phyloP scores from a whole-genome alignment of 1,140 invertebrate species.

The Telenomus remus region DNA sequence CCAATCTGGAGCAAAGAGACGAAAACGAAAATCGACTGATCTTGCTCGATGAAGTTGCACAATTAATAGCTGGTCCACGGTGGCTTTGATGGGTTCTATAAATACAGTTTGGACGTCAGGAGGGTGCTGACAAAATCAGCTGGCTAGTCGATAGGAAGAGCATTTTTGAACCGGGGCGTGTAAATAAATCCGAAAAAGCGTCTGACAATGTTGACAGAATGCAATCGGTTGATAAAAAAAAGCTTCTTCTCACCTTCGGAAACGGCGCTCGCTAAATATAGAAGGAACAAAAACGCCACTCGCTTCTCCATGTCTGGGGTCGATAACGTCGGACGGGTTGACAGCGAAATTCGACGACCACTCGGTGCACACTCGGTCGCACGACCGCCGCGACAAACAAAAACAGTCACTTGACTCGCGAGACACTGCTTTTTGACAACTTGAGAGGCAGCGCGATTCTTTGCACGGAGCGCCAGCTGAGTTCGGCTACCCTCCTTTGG shows the following conservation, averaged over 20 bases:
- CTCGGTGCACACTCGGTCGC: not conserved
- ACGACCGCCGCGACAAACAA: not conserved
- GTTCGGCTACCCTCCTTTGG: constrained; percentile 1
- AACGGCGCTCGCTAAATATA: constrained; percentile 72
- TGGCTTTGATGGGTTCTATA: too few species aligned
- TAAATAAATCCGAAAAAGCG: not conserved
- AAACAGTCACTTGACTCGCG: not conserved
- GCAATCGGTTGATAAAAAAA: not conserved
- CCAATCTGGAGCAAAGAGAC: too few species aligned
- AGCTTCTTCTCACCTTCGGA: constrained; percentile 66
- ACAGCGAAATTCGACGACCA: constrained; percentile 1
- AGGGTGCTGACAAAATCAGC: too few species aligned
- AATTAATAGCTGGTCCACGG: too few species aligned
- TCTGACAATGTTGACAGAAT: not conserved
- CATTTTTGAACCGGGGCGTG: too few species aligned
- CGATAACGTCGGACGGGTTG: constrained; percentile 5
- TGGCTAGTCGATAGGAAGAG: too few species aligned
- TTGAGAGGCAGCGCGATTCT: constrained; percentile 3
- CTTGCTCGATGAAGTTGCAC: too few species aligned
- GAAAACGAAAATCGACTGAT: too few species aligned
- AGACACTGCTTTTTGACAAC: constrained; percentile 6
- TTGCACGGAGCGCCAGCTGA: constrained; percentile 6
- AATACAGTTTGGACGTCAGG: too few species aligned
- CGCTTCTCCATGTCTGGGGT: constrained; percentile 67
- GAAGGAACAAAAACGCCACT: constrained; percentile 66